Percentiles rank a stretch among this genome's conserved stretches.
These are phyloP conservation scores for Epizoanthus stellaris DNA, from an alignment of 92 coral and sea anemone species.

Conservation along the genomic window DNA sequence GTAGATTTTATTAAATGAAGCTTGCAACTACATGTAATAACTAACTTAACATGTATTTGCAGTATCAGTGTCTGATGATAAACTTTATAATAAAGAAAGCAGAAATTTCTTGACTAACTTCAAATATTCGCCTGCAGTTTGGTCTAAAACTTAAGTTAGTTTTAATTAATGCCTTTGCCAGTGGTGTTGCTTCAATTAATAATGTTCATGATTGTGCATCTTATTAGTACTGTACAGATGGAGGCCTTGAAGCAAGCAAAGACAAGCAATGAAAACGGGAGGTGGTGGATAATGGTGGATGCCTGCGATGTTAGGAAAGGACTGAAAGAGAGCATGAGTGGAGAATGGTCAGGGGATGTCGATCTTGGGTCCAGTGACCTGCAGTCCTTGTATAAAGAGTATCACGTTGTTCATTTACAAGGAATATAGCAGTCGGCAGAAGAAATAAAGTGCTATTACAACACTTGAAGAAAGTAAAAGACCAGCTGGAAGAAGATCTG, in stretches of 20 bases:
- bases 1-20: no score
- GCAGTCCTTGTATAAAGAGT: conserved; percentile 43
- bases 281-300: conserved; percentile 67
- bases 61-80: not conserved
- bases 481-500: conserved; percentile 8
- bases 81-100: no score
- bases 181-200: no score
- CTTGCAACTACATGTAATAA: no score
- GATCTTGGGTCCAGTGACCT: conserved; percentile 49
- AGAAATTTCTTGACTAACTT: no score
- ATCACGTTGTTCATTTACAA: conserved; percentile 21
- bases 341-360: conserved; percentile 56
- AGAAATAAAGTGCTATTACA: conserved; percentile 3
- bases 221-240: conserved; percentile 6
- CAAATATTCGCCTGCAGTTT: no score
- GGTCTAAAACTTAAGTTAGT: no score
- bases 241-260: conserved; percentile 39
- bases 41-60: not conserved
- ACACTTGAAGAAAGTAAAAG: not conserved
- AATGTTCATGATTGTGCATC: not conserved
- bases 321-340: conserved; percentile 46
- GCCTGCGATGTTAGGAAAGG: conserved; percentile 55
- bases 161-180: no score
- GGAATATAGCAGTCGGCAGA: conserved; percentile 18
- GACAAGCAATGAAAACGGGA: conserved; percentile 36